Evolutionary conservation across 2,797 vertebrate genomes (phyloP), one percentile per base, ranked within the genome.

Genomic region (Ibycter americanus): DNA sequence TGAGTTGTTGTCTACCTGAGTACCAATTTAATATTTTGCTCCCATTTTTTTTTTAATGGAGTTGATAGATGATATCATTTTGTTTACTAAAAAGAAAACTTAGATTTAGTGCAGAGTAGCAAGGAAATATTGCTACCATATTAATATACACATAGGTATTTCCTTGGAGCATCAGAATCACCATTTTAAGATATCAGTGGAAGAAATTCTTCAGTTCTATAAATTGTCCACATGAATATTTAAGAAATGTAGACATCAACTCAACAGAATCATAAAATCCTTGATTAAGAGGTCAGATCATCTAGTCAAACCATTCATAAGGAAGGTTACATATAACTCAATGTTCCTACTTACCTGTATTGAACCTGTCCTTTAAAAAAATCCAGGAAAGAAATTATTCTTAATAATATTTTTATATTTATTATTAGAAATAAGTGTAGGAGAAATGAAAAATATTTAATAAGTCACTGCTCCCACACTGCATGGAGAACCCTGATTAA

Each of bases 241-340:
- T 86, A 81, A 93, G 61, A 90, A 93, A 88, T 9, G 40, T 40
- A 73, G 74, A 29, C 40, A 91, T 59, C 27, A 51, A 49, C 47
- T 56, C 14, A 66, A 73, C 67, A 88, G 68, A 89, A 55, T 44
- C 38, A 49, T 46, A 86, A 94, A 85, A 82, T 83, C 47, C 54
- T 87, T 87, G 46, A 82, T 92, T 86, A 96, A 92, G 80, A 86
- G 58, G 62, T 92, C 66, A 94, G 31, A 92, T 72, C 36, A 82
- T 54, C 29, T 79, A 72, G 58, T 65, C 66, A 87, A 89, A 72
- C 34, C 26, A 61, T 34, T 93, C 46, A 73, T 74, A 78, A 65
- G 22, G 8, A 86, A 94, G 17, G 58, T 93, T 93, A 93, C 89
- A 70, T 84, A 84, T 44, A 81, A 87, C 73, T 42, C 61, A 85